Evolutionary conservation across 1,140 invertebrate species (phyloP).

Genomic region (Chymomyza costata): DNA sequence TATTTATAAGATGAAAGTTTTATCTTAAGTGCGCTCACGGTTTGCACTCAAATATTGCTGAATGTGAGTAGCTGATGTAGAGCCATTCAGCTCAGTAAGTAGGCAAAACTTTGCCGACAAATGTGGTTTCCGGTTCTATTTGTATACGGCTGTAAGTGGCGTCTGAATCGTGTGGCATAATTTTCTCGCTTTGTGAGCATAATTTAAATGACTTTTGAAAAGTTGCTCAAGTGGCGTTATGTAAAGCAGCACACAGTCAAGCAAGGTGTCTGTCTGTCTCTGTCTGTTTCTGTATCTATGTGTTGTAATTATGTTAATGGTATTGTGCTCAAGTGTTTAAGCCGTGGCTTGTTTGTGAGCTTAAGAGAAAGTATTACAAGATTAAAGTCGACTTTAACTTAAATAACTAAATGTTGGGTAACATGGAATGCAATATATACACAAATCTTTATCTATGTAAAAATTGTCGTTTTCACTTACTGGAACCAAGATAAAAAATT

Average conservation of each 20-base stretch:
- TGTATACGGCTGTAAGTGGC: conserved; percentile 55
- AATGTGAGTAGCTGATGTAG: background rate
- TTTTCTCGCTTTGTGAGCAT: conserved; percentile 70
- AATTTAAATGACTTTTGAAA: conserved; percentile 73
- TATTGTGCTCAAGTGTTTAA: conserved; percentile 65
- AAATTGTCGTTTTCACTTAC: too few relatives aligned
- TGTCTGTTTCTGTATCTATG: conserved; percentile 7
- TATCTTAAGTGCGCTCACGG: conserved; percentile 71
- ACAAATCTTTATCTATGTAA: too few relatives aligned
- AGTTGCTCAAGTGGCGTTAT: conserved; percentile 59
- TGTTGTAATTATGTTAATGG: conserved; percentile 69
- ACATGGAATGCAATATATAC: too few relatives aligned
- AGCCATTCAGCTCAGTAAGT: conserved; percentile 37
- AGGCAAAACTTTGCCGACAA: conserved; percentile 67
- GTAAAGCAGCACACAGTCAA: conserved; percentile 26
- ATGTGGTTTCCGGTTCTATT: conserved; percentile 56
- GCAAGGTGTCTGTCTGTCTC: conserved; percentile 23
- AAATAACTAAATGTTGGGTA: too few relatives aligned
- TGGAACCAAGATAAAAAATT: too few relatives aligned
- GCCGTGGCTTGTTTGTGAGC: too few relatives aligned
- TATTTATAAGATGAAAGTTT: conserved; percentile 72
- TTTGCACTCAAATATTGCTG: conserved; percentile 65
- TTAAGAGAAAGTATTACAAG: too few relatives aligned
- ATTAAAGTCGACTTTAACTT: too few relatives aligned
- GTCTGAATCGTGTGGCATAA: conserved; percentile 63